Percentiles rank a stretch among this genome's conserved stretches.
Conservation (phyloP, 2,888 invertebrate species). For the Disparrhopalites patrizii region DNA sequence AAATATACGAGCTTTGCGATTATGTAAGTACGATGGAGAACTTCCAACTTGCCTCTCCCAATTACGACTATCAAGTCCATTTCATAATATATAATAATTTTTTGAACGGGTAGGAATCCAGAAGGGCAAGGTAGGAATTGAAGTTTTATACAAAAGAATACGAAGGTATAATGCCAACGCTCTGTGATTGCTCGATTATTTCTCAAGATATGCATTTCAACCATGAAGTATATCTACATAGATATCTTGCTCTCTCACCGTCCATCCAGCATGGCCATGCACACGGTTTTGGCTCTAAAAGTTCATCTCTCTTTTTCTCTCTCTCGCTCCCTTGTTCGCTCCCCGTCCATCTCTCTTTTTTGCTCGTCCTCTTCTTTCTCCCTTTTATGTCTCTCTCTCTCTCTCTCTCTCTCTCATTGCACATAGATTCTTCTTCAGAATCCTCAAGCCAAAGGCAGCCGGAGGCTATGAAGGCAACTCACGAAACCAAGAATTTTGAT, state of each 20-base stretch:
- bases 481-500: too few relatives aligned
- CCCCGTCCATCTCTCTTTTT: background rate
- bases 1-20: background rate
- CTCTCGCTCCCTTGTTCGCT: background rate
- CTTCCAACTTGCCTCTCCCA: background rate
- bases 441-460: background rate
- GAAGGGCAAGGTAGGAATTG: constrained; percentile 3
- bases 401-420: background rate
- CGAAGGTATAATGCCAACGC: background rate
- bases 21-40: too few relatives aligned
- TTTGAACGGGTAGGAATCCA: constrained; percentile 3
- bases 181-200: constrained; percentile 5
- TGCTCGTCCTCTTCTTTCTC: background rate
- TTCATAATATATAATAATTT: too few relatives aligned
- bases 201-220: constrained; percentile 6
- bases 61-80: too few relatives aligned
- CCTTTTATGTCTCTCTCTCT: background rate
- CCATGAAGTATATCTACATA: too few relatives aligned
- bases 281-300: too few relatives aligned
- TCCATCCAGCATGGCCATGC: too few relatives aligned
- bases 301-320: background rate
- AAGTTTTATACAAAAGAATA: background rate
- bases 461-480: background rate
- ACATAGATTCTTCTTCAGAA: background rate
- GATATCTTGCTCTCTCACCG: too few relatives aligned